Evolutionary conservation across 2,113 vertebrate species (phyloP).

Genomic region (Hiodon alosoides): DNA sequence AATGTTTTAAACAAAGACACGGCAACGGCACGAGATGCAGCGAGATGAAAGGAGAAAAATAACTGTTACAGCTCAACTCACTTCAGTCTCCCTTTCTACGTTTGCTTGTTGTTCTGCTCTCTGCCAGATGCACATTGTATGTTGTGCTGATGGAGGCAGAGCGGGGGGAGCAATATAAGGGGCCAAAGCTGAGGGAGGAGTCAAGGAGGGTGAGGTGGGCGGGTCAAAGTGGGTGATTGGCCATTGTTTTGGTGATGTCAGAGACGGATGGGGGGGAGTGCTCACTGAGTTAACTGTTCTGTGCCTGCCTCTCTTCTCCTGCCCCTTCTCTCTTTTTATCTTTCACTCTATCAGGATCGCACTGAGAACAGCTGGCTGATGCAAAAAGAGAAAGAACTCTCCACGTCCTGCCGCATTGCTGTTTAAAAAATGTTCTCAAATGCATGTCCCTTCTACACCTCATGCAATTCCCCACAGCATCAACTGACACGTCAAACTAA

Average conservation of each 20-base stretch:
- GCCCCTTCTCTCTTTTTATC: not conserved
- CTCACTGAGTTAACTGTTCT: constrained; percentile 25
- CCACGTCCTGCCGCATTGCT: too few species aligned
- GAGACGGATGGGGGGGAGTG: constrained; percentile 1
- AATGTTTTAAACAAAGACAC: not conserved
- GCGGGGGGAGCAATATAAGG: constrained; percentile 31
- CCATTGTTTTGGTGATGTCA: too few species aligned
- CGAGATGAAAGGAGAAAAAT: not conserved
- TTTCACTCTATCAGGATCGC: not conserved
- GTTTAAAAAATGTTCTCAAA: too few species aligned
- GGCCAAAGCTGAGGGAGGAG: constrained; percentile 31
- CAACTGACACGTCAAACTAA: too few species aligned
- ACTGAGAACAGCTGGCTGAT: too few species aligned
- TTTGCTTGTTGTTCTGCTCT: constrained; percentile 34
- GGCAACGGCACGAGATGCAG: constrained; percentile 4
- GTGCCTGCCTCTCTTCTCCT: not conserved
- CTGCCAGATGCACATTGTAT: constrained; percentile 35
- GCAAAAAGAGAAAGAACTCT: too few species aligned
- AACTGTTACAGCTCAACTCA: constrained; percentile 27
- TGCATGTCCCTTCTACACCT: too few species aligned
- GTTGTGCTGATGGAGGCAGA: constrained; percentile 30
- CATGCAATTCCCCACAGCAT: too few species aligned
- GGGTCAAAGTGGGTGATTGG: not conserved
- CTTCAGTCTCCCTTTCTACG: constrained; percentile 31
- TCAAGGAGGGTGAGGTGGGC: constrained; percentile 26